Evolutionary conservation across 2,113 vertebrate species (phyloP), one percentile per base, ranked within the genome.

Genomic region (Micromys minutus): DNA sequence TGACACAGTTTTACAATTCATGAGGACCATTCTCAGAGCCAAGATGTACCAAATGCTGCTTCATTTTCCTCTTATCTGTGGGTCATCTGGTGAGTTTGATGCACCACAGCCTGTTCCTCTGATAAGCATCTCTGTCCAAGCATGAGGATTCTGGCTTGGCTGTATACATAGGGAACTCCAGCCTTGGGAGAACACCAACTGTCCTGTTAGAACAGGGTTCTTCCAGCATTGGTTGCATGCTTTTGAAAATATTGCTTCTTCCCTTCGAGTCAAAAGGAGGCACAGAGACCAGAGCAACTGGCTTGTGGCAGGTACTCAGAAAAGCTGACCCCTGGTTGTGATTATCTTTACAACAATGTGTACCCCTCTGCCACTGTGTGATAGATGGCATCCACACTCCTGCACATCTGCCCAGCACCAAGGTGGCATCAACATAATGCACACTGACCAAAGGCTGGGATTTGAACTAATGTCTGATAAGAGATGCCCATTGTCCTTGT

Each of bases 381-480:
- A n/a, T n/a, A n/a, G n/a, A n/a, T n/a, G n/a, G n/a, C 11, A 55
- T 17, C 8, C 10, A 0, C 26, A 4, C 6, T 12, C 26, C 19
- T 17, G 6, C 5, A 47, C 31, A 1, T 1, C 3, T 4, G 39
- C n/a, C 34, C 31, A 4, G 26, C 4, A 21, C 61, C 1, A 0
- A 29, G n/a, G 12, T 9, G 42, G 24, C 76, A 4, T 12, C 16
- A 13, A 5, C 42, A 4, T 17, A 13, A 31, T 3, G 1, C 5
- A 3, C 9, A 0, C 0, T 11, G 15, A 45, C 22, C 71, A 36
- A 7, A 11, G 26, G 24, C 2, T 29, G 4, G 22, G 3, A 50
- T 57, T 6, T 45, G 57, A 52, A 22, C 4, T 63, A n/a, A 61
- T 42, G 21, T 6, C 9, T 7, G 71, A 8, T 2, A 5, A 22